phyloP scores from a whole-genome alignment of 2,888 invertebrate species.

The Halocaridina rubra region DNA sequence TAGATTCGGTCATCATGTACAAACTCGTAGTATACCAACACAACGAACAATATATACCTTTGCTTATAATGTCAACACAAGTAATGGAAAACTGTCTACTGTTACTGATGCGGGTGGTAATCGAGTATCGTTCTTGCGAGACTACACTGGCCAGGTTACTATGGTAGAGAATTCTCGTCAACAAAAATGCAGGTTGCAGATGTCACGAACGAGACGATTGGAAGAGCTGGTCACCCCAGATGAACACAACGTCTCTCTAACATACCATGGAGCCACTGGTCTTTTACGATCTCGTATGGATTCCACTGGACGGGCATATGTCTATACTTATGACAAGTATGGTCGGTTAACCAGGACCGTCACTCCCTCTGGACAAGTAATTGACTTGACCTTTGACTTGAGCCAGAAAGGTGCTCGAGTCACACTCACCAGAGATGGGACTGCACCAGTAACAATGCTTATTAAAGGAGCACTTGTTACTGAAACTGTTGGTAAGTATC shows the following conservation, averaged over 20 bases:
- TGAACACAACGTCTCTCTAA: constrained; percentile 78
- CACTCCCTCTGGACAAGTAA: constrained; percentile 93
- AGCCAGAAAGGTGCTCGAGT: constrained; percentile 83
- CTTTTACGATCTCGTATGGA: constrained; percentile 89
- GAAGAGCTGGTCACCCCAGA: constrained; percentile 85
- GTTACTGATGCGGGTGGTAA: constrained; percentile 91
- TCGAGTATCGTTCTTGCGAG: constrained; percentile 70
- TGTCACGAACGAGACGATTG: constrained; percentile 81
- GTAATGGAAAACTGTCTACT: constrained; percentile 92
- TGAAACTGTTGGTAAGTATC: constrained; percentile 58
- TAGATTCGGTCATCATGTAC: constrained; percentile 93
- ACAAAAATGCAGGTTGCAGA: constrained; percentile 87
- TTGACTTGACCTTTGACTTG: constrained; percentile 86
- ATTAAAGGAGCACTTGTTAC: constrained; percentile 63
- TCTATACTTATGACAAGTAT: constrained; percentile 95
- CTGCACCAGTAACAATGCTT: constrained; percentile 60
- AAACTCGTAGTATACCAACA: constrained; percentile 94
- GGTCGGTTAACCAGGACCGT: constrained; percentile 91
- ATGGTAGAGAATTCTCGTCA: constrained; percentile 89
- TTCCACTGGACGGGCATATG: constrained; percentile 81
- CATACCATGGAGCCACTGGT: constrained; percentile 91
- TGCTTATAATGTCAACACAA: constrained; percentile 96
- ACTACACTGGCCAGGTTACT: constrained; percentile 68
- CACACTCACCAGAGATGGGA: constrained; percentile 58
- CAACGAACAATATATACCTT: constrained; percentile 93